Conservation (phyloP, 2,797 vertebrate species). For the Labroides dimidiatus region DNA sequence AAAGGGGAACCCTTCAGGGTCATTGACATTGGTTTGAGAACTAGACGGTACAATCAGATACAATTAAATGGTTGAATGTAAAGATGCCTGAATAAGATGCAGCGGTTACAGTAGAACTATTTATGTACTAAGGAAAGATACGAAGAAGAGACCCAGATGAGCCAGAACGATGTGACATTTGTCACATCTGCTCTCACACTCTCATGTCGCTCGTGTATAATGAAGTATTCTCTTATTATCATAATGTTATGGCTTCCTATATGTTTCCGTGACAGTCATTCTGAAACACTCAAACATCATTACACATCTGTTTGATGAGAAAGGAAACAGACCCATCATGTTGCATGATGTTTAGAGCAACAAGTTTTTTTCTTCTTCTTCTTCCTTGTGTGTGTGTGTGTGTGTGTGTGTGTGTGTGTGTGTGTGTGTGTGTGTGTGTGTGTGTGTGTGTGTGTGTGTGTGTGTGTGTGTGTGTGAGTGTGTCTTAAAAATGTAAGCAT, state of each 20-base stretch:
- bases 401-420: too few species aligned
- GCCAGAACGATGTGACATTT: slow-evolving; percentile 14
- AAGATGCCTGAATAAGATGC: slow-evolving; percentile 15
- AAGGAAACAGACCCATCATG: too few species aligned
- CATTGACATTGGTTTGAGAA: slow-evolving; percentile 1
- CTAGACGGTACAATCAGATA: slow-evolving; percentile 1
- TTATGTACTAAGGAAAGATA: not conserved
- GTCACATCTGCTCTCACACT: not conserved
- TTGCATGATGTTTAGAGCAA: too few species aligned
- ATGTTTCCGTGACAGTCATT: not conserved
- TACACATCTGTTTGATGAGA: too few species aligned
- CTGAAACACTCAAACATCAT: not conserved
- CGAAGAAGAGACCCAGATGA: not conserved
- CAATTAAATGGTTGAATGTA: slow-evolving; percentile 6
- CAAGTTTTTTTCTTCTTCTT: too few species aligned
- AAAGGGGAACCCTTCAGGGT: slow-evolving; percentile 17
- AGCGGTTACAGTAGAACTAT: slow-evolving; percentile 4
- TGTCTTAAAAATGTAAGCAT: too few species aligned
- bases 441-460: too few species aligned
- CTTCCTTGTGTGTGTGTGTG: too few species aligned
- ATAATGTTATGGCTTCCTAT: not conserved
- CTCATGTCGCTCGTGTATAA: not conserved
- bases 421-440: too few species aligned
- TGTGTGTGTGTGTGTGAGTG: too few species aligned
- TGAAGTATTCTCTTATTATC: not conserved